A percentile compares a stretch with the other conserved stretches of the same genome.
phyloP scores from a whole-genome alignment of 2,888 invertebrate genomes.

The Pristionchus maxplancki region DNA sequence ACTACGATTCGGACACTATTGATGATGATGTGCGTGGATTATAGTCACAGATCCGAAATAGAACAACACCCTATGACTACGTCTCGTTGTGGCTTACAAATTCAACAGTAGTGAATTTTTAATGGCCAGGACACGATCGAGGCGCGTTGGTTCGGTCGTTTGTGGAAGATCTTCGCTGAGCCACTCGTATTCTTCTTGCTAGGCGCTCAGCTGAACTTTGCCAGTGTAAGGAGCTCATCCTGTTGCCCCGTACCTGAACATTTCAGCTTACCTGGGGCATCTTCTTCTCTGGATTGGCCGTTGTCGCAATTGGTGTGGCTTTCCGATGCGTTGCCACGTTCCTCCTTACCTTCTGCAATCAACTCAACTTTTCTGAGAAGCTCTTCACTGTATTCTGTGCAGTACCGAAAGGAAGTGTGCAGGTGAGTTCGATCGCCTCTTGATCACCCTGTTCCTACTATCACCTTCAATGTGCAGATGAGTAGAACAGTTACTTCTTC shows the following conservation, averaged over 20 bases:
- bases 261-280: slow-evolving; percentile 47
- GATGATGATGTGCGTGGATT: slow-evolving; percentile 49
- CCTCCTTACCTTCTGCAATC: slow-evolving; percentile 48
- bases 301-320: slow-evolving; percentile 41
- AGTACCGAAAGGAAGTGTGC: slow-evolving; percentile 45
- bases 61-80: no score
- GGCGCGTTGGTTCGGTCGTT: slow-evolving; percentile 47
- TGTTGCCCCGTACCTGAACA: not conserved
- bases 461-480: not conserved
- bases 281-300: slow-evolving; percentile 50
- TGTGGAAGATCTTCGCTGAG: slow-evolving; percentile 48
- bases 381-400: slow-evolving; percentile 48
- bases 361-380: slow-evolving; percentile 48
- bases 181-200: slow-evolving; percentile 49
- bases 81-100: no score
- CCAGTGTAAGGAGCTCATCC: not conserved
- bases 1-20: slow-evolving; percentile 33
- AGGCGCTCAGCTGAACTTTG: slow-evolving; percentile 48
- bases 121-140: slow-evolving; percentile 52
- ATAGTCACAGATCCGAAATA: no score
- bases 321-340: slow-evolving; percentile 46
- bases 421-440: no score
- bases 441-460: no score
- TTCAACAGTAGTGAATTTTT: no score
- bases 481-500: no score